A percentile compares a stretch with the other conserved stretches of the same genome.
Evolutionary conservation across 2,113 vertebrate genomes (phyloP).

Genomic region (Galbula dea): DNA sequence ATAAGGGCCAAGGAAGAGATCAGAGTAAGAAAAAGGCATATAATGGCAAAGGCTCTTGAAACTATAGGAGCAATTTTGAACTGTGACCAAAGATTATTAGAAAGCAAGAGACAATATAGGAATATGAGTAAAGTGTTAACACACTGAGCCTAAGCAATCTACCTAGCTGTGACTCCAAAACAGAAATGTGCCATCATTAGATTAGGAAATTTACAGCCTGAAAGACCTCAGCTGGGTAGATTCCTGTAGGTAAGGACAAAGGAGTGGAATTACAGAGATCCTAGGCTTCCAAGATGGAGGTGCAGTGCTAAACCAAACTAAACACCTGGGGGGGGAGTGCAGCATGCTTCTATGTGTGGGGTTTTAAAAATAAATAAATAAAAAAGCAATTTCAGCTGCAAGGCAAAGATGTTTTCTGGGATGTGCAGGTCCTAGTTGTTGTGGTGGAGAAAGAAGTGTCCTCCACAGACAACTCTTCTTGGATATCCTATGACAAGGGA

Average conservation of each 20-base stretch:
- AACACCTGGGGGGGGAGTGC: fast-evolving
- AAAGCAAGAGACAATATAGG: background rate
- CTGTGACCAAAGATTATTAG: background rate
- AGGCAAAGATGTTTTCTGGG: background rate
- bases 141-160: background rate
- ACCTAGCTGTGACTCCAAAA: background rate
- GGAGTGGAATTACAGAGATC: background rate
- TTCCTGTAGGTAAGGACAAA: background rate
- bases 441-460: background rate
- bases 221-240: background rate
- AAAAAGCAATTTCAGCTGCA: background rate
- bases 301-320: background rate
- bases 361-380: no score
- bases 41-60: background rate
- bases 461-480: background rate
- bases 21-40: background rate
- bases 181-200: fast-evolving
- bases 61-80: background rate
- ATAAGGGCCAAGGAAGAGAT: background rate
- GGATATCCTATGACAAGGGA: background rate
- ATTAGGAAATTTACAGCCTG: background rate
- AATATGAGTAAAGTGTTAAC: background rate
- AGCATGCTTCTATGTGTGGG: background rate
- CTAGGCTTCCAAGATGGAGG: background rate
- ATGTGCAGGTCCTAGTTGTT: background rate